Evolutionary conservation across 2,113 vertebrate genomes (phyloP).

Genomic region (Myotis brandtii): DNA sequence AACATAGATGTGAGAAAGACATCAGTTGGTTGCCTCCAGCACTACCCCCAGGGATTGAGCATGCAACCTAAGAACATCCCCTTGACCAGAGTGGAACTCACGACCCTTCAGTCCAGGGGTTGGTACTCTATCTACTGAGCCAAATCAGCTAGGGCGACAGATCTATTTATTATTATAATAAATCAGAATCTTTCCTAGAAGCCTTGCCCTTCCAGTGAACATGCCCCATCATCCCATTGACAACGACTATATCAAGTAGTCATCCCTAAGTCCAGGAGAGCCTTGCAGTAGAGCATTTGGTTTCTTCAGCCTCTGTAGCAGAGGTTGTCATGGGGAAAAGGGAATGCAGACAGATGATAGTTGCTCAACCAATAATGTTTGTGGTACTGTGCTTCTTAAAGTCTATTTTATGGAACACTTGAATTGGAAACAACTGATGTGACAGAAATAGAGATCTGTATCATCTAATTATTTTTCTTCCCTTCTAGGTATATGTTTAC

Average conservation of each 20-base stretch:
- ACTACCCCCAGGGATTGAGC: too few species aligned
- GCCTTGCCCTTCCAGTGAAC: not conserved
- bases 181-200: slow-evolving; percentile 6
- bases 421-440: not conserved
- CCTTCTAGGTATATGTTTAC: not conserved
- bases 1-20: too few species aligned
- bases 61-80: too few species aligned
- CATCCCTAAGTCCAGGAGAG: not conserved
- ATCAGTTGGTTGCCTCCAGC: too few species aligned
- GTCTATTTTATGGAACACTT: not conserved
- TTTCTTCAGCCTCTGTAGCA: not conserved
- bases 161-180: slow-evolving; percentile 1
- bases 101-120: too few species aligned
- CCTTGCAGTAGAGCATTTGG: not conserved
- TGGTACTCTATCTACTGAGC: too few species aligned
- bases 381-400: not conserved
- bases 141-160: not conserved
- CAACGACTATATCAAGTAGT: not conserved
- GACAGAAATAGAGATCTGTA: not conserved
- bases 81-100: too few species aligned
- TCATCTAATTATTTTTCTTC: not conserved
- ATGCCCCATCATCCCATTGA: not conserved
- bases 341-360: not conserved
- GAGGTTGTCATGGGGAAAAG: not conserved
- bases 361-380: not conserved